Evolutionary conservation across 2,888 invertebrate genomes (phyloP), one percentile per base, ranked within the genome.

Genomic region (Mesopsocus fuscifrons): DNA sequence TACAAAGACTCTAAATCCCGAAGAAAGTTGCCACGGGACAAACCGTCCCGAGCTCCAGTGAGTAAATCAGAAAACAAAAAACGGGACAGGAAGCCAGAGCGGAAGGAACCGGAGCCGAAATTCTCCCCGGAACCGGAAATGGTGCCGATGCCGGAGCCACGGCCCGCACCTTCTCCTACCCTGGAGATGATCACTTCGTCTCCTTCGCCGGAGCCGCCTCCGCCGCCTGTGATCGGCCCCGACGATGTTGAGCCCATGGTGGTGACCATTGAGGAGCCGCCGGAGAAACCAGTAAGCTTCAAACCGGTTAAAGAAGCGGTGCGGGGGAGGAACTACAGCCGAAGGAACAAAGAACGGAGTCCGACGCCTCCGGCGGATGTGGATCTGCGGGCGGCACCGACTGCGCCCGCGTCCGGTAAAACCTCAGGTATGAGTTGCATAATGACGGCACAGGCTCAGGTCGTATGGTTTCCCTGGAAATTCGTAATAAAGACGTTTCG

Each of bases 261-360:
- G 18, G 38, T 26, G 26, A 6, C 11, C 8, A 26, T 9, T 9
- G 11, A 6, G 6, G 11, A 26, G 26, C 26, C 26, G 26, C 6
- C 5, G 21, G 21, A 38, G 11, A 38, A 38, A 20, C 9, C 33
- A 43, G 56, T 59, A 41, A 47, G 56, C 46, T 61, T 60, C 52
- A 59, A 53, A 49, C 59, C 59, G 34, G 55, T 59, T 34, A 53
- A 60, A 40, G 52, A 55, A 23, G 58, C 55, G 38, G 51, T 58
- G 40, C 58, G 59, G 49, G 57, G 69, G 53, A 66, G 74, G 44
- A 71, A 71, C 57, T 78, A 77, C 63, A 67, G 75, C 56, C 64
- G 76, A 44, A 66, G 77, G 44, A 75, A 76, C 58, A 20, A 65
- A 66, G 53, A 75, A 71, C 58, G 73, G 70, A 22, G 69, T 69